Conservation (phyloP, 1,140 invertebrate genomes). For the Cyrtorhinus lividipennis region DNA sequence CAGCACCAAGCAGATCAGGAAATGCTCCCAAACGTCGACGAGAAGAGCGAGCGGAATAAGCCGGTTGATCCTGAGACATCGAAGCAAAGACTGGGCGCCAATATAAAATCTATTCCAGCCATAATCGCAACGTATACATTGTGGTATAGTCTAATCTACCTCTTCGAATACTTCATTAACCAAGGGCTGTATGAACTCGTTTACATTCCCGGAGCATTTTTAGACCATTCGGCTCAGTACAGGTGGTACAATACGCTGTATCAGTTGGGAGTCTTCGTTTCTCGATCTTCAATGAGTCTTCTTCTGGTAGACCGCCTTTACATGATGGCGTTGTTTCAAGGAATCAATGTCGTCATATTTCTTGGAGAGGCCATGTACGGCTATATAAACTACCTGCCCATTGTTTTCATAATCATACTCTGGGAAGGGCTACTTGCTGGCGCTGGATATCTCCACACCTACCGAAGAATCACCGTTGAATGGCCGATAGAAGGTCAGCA, state of each 20-base stretch:
- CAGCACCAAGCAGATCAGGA: background rate
- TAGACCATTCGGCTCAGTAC: constrained; percentile 55
- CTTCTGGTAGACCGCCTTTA: constrained; percentile 53
- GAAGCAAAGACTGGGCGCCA: constrained; percentile 29
- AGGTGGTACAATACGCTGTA: constrained; percentile 72
- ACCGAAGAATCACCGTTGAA: constrained; percentile 58
- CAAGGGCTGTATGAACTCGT: constrained; percentile 71
- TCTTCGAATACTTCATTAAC: constrained; percentile 84
- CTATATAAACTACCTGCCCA: constrained; percentile 58
- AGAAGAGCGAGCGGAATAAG: background rate
- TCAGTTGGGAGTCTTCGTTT: constrained; percentile 79
- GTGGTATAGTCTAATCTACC: constrained; percentile 63
- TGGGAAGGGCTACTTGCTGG: constrained; percentile 76
- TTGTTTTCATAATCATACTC: constrained; percentile 52
- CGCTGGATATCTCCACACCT: constrained; percentile 75
- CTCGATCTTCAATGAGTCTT: constrained; percentile 67
- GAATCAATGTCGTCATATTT: constrained; percentile 51
- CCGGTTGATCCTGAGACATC: too few species aligned
- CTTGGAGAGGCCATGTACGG: constrained; percentile 50
- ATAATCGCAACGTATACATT: constrained; percentile 60
- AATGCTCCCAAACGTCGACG: background rate
- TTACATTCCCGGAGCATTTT: constrained; percentile 48
- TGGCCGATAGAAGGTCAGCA: constrained; percentile 43
- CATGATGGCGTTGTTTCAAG: constrained; percentile 60
- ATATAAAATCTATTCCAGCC: constrained; percentile 40